A percentile compares a stretch with the other conserved stretches of the same genome.
phyloP scores from a whole-genome alignment of 2,113 vertebrate genomes.

The Phrynosoma blainvillii region DNA sequence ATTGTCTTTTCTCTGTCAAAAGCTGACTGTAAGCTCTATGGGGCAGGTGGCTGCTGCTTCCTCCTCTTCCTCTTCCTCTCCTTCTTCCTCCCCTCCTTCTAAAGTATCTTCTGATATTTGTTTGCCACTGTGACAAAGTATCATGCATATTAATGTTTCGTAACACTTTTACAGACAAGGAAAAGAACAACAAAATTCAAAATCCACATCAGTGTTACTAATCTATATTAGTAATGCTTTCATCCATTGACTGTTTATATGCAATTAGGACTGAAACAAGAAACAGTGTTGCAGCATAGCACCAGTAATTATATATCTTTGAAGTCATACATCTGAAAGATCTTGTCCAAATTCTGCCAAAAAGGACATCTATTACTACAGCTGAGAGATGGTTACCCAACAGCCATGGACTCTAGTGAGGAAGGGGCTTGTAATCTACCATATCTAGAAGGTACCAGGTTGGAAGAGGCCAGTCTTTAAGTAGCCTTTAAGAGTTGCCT shows the following conservation, averaged over 20 bases:
- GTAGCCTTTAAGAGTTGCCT: neutral
- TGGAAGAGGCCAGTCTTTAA: neutral
- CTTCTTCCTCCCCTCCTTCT: no score
- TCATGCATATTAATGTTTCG: neutral
- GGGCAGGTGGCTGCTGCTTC: no score
- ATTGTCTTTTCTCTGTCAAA: neutral
- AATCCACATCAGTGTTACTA: no score
- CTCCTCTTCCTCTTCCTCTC: no score
- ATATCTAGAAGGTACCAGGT: no score
- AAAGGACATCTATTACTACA: neutral
- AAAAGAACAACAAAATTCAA: neutral
- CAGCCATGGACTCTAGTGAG: no score
- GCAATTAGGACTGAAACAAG: neutral
- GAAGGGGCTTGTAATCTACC: no score
- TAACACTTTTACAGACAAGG: neutral
- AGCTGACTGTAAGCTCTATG: neutral
- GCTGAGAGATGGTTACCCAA: no score
- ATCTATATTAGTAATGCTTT: neutral
- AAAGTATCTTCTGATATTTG: no score
- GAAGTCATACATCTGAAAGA: neutral
- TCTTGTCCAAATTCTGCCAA: neutral
- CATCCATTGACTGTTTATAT: neutral
- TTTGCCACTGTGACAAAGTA: neutral
- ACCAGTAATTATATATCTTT: neutral
- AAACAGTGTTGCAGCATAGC: neutral